A percentile compares a stretch with the other conserved stretches of the same genome.
These are phyloP conservation scores for Campopleginae sp. DNA, from an alignment of 2,888 invertebrate genomes.

Conservation along the genomic window DNA sequence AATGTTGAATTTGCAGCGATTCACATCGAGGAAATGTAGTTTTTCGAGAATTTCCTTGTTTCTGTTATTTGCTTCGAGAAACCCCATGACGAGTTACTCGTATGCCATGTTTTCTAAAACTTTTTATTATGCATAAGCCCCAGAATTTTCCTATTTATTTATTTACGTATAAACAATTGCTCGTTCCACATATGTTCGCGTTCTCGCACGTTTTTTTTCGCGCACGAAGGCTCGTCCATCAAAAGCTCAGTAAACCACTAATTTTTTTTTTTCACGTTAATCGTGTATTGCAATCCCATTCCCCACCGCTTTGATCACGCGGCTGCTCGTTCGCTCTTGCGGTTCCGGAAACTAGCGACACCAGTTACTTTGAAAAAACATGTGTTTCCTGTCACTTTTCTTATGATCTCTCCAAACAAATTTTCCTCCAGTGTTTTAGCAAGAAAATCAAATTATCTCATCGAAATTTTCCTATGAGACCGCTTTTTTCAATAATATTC, in stretches of 20 bases:
- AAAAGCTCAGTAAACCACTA: slow-evolving; percentile 5
- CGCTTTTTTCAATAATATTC: not conserved
- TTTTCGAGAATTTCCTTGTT: not conserved
- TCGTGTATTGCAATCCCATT: slow-evolving; percentile 27
- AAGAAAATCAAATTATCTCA: not conserved
- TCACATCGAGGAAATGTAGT: slow-evolving; percentile 29
- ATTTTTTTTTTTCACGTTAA: slow-evolving; percentile 1
- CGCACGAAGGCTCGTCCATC: not conserved
- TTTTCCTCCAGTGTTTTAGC: not conserved
- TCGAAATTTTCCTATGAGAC: not conserved
- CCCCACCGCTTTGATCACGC: slow-evolving; percentile 8
- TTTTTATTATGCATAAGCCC: not conserved
- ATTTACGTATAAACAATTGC: slow-evolving; percentile 14
- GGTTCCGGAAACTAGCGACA: not conserved
- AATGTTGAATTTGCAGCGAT: slow-evolving; percentile 29
- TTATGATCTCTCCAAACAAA: not conserved
- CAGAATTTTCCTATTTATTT: not conserved
- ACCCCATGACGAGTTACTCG: not conserved
- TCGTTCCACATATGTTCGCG: not conserved
- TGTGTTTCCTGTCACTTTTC: not conserved
- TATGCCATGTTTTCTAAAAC: not conserved
- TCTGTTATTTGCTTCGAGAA: not conserved
- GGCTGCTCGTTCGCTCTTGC: not conserved
- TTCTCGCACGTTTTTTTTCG: not conserved
- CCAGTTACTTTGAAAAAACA: slow-evolving; percentile 11